Evolutionary conservation across 1,140 invertebrate genomes (phyloP), one percentile per base, ranked within the genome.

Genomic region (Lycorma delicatula): DNA sequence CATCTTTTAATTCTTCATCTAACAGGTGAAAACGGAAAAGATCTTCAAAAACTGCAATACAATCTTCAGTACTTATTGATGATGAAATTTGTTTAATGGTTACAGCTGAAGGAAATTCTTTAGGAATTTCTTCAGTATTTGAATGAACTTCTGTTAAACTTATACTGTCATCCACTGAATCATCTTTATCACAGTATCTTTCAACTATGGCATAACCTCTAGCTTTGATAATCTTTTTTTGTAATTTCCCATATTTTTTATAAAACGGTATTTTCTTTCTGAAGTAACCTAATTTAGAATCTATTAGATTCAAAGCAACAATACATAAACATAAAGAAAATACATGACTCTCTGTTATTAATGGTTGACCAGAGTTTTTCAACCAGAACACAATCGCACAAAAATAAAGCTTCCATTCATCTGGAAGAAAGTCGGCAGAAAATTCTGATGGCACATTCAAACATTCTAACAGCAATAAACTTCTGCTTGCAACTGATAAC

Each of bases 11-110:
- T 63, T 79, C 77, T 46, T 77, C 68, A 66, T 82, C 75, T 49
- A 84, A 73, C 65, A 81, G 72, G 68, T 85, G 86, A 69, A 83
- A 78, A 26, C 75, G 71, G 26, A 86, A 68, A 13, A 88, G 71
- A 53, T 77, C 76, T 65, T 76, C 74, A 25, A 78, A 76, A 13
- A 77, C 77, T 48, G 81, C 60, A 54, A 82, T 69, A 68, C 79
- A 83, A 56, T 87, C 84, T 9, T 77, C 69, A 3, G 23, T 22
- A 44, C 11, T 22, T 9, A 44, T 22, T 44, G 16, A 7, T 1
- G 41, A 44, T 44, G 23, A 18, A 9, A 44, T 18, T 16, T 13
- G 6, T 16, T 22, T 44, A 22, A 44, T 20, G 41, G 7, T 13
- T 20, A 20, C 6, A 44, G 18, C 16, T 20, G 41, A 16, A 16